These are phyloP conservation scores for Sylvietta virens DNA, from an alignment of 2,113 vertebrate species.

Conservation along the genomic window DNA sequence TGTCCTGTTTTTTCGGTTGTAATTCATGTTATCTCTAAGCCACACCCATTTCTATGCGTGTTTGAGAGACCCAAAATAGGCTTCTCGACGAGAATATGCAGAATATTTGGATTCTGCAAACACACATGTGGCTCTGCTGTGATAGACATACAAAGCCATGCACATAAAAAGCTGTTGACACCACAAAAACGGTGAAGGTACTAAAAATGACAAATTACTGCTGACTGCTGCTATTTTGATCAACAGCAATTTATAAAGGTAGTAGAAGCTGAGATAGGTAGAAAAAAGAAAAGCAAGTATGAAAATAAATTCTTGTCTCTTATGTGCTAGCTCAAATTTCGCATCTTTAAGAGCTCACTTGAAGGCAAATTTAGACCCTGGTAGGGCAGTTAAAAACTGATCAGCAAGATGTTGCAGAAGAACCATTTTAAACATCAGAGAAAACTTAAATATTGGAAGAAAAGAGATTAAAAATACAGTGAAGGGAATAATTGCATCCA, in stretches of 20 bases:
- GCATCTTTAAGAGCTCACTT: neutral
- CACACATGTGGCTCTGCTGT: neutral
- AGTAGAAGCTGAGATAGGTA: neutral
- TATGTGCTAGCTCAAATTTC: neutral
- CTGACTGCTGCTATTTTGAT: neutral
- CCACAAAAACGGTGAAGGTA: neutral
- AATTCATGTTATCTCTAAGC: neutral
- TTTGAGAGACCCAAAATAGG: neutral
- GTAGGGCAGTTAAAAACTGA: neutral
- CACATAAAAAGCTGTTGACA: neutral
- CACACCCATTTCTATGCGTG: neutral
- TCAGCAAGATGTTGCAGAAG: neutral
- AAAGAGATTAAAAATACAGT: neutral
- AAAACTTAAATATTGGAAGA: neutral
- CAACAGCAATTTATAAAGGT: neutral
- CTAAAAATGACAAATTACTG: neutral
- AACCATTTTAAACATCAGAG: neutral
- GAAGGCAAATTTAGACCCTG: neutral
- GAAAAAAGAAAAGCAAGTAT: neutral
- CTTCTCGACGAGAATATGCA: neutral
- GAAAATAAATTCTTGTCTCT: neutral
- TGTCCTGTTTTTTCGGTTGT: neutral
- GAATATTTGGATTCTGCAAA: neutral
- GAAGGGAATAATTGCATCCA: neutral
- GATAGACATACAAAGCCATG: neutral